Evolutionary conservation across 2,888 invertebrate genomes (phyloP), one percentile per base, ranked within the genome.

Genomic region (Physocephala rufipes): DNA sequence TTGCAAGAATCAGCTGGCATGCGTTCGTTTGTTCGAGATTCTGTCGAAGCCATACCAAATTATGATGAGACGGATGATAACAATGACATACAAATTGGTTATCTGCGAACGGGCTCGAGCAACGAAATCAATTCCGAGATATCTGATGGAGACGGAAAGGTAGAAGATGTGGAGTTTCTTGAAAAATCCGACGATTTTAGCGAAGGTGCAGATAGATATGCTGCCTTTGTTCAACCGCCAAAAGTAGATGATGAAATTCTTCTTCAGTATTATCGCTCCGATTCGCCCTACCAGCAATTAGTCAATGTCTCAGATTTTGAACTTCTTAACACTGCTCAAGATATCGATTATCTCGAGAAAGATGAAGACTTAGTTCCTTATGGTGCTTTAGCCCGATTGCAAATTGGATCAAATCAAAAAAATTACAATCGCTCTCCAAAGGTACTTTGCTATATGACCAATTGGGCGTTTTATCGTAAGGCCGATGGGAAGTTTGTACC

Each of bases 391-490:
- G 77, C 80, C 0, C 80, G 80, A 5, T 70, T 81, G 2, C 84
- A 80, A 62, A 24, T 61, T 2, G 61, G 72, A 4, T 4, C n/a
- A 15, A 78, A 76, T 16, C 71, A 64, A 1, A 82, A 81, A 55
- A 80, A 85, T 72, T 78, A 77, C 19, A 84, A 82, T 51, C 72
- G 55, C 16, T 73, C 81, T 2, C 81, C 86, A 9, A 88, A 90
- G 78, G 91, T 95, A 0, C 90, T 95, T 0, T 96, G 96, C 83
- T 95, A 95, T 81, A 89, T 95, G 82, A 94, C 95, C 0, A 95
- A 93, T 80, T 96, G 96, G 96, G 91, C 95, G 0, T 91, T 93
- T 86, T 94, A 95, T 81, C 89, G 96, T 71, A 92, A 93, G 77
- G 91, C 90, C 0, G 93, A 93, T 70, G 95, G 93, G 4, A 92